phyloP scores from a whole-genome alignment of 2,113 vertebrate genomes.

The Esox niger region DNA sequence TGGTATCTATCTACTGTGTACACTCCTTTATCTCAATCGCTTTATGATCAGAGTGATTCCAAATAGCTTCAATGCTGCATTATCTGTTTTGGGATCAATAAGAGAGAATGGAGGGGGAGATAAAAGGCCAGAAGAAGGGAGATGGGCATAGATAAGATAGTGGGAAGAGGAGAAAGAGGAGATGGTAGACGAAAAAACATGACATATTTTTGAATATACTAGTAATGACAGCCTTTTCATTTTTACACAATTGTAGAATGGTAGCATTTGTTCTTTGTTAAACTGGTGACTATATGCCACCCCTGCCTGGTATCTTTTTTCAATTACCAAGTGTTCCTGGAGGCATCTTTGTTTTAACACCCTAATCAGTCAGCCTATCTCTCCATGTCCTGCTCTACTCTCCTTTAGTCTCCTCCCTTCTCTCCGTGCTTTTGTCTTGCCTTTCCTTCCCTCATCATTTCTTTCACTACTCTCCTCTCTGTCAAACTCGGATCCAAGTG shows the following conservation, averaged over 20 bases:
- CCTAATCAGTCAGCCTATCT: conserved; percentile 54
- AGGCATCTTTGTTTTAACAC: conserved; percentile 53
- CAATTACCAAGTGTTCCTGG: conserved; percentile 51
- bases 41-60: too few relatives aligned
- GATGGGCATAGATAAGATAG: not conserved
- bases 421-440: not conserved
- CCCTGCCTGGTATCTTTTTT: conserved; percentile 12
- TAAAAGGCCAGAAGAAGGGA: not conserved
- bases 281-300: not conserved
- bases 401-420: conserved; percentile 8
- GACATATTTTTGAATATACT: not conserved
- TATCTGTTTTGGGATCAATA: too few relatives aligned
- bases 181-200: not conserved
- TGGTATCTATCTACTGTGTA: too few relatives aligned
- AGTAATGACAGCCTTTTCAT: not conserved
- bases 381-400: conserved; percentile 20
- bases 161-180: not conserved
- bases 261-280: not conserved
- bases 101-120: not conserved
- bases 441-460: conserved; percentile 20
- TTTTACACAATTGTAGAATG: not conserved
- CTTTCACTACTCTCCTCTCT: conserved; percentile 28
- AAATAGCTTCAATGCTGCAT: too few relatives aligned
- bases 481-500: conserved; percentile 37
- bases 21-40: too few relatives aligned